These are phyloP conservation scores for Scomber scombrus DNA, from an alignment of 2,113 vertebrate genomes.

Conservation along the genomic window DNA sequence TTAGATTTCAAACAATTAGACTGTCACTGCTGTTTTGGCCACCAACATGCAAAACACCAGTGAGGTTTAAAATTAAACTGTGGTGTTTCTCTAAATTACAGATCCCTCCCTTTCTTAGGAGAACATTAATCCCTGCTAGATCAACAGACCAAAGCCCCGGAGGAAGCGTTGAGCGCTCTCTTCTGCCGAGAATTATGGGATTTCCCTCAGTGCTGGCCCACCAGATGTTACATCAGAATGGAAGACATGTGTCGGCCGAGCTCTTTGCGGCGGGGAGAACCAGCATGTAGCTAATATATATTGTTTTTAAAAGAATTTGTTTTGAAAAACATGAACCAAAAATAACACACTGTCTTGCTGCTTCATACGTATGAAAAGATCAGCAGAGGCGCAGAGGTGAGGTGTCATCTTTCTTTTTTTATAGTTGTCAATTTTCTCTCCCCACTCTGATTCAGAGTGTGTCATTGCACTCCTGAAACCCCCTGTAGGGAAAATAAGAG, in stretches of 20 bases:
- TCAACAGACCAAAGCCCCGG: constrained; percentile 24
- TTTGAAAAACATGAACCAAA: constrained; percentile 52
- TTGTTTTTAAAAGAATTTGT: constrained; percentile 38
- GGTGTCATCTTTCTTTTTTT: constrained; percentile 44
- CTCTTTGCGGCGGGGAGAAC: not conserved
- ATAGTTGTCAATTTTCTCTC: constrained; percentile 13
- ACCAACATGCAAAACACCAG: constrained; percentile 44
- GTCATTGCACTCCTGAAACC: not conserved
- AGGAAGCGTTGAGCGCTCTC: constrained; percentile 24
- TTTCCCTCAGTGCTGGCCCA: constrained; percentile 51
- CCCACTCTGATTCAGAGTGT: not conserved
- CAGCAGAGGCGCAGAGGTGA: constrained; percentile 23
- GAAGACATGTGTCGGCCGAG: not conserved
- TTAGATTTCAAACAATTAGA: constrained; percentile 48
- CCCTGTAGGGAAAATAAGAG: constrained; percentile 30
- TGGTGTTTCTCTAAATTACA: constrained; percentile 50
- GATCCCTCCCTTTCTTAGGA: constrained; percentile 24
- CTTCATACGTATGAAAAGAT: constrained; percentile 20
- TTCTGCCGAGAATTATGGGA: constrained; percentile 56
- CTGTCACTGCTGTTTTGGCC: constrained; percentile 51
- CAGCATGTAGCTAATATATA: not conserved
- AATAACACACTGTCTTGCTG: constrained; percentile 31
- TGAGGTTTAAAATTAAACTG: constrained; percentile 45
- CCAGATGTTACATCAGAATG: constrained; percentile 58
- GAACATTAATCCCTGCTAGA: constrained; percentile 35